A percentile compares a stretch with the other conserved stretches of the same genome.
phyloP scores from a whole-genome alignment of 1,140 invertebrate species.

The Eurosta solidaginis region DNA sequence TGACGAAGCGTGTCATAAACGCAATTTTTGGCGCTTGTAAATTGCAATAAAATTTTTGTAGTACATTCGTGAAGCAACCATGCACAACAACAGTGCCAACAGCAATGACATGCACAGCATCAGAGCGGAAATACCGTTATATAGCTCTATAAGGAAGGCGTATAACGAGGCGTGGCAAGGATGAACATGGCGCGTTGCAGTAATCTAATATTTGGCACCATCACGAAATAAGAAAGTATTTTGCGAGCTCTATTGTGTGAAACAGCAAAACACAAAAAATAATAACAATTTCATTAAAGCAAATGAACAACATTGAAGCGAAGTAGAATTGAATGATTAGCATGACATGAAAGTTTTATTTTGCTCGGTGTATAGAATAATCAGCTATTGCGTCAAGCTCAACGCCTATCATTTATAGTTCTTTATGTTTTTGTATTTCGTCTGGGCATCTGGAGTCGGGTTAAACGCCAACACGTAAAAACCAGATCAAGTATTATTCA shows the following conservation, averaged over 20 bases:
- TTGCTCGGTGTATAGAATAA: too few relatives aligned
- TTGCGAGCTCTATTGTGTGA: neutral
- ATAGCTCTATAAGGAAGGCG: neutral
- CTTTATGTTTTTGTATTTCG: too few relatives aligned
- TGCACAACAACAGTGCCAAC: neutral
- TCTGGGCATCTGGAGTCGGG: too few relatives aligned
- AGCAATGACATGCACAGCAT: neutral
- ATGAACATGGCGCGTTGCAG: neutral
- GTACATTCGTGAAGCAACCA: neutral
- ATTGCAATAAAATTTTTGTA: slow-evolving; percentile 15
- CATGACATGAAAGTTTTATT: too few relatives aligned
- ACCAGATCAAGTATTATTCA: too few relatives aligned
- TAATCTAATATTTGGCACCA: slow-evolving; percentile 4
- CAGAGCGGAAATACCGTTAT: neutral
- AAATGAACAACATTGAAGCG: too few relatives aligned
- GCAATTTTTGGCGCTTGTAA: slow-evolving; percentile 23
- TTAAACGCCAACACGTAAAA: too few relatives aligned
- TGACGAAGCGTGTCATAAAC: slow-evolving; percentile 8
- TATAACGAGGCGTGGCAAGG: neutral
- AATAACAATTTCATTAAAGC: too few relatives aligned
- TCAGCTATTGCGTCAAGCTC: too few relatives aligned
- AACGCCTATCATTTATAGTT: too few relatives aligned
- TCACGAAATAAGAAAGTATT: neutral
- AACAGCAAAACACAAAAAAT: too few relatives aligned
- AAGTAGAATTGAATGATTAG: too few relatives aligned